Base-by-base conservation (phyloP, 2,888 invertebrate genomes). In the Sipha maydis region DNA sequence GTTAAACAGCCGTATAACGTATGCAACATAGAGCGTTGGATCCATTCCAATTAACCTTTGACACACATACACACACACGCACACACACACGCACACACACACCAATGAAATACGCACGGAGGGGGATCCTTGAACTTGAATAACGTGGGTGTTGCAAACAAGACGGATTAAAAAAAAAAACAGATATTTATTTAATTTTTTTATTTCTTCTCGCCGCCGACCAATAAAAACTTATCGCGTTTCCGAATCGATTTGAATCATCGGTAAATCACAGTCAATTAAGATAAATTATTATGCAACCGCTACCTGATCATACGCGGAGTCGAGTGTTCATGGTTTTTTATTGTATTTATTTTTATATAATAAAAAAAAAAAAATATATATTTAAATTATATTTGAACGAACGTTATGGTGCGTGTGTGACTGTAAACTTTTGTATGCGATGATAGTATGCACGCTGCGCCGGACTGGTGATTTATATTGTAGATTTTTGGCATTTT, bases 31-130 rank as follows among this genome's bases (percentile, higher is more conserved):
- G 79, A 71, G 71, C 79, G 86, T 86, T 86, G 86, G 86, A 86
- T 78, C 73, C 73, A 56, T 86, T 86, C 86, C 86, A 86, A 86
- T 86, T 86, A 86, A 86, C 86, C 86, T 86, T 80, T 86, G 86
- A 86, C 85, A 85, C 48, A 48, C 41, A 28, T 34, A 25, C 48
- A 5, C 54, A 14, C 19, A 21, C 8, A 76, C 41, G 5, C n/a
- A 48, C 28, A 1, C 31, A 17, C 79, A 34, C 11, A 3, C 28
- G 1, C 4, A 34, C 9, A 41, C 41, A 14, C 19, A 61, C 38
- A 5, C 8, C 21, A 8, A 11, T 48, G 48, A 11, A 48, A 48
- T 48, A 48, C n/a, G 19, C 9, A 25, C 71, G 84, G 76, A 71
- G 71, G 84, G 84, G 84, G 78, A 78, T 31, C 78, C 85, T 84